Conservation (phyloP, 2,113 vertebrate genomes). For the Marcusenius ussheri region DNA sequence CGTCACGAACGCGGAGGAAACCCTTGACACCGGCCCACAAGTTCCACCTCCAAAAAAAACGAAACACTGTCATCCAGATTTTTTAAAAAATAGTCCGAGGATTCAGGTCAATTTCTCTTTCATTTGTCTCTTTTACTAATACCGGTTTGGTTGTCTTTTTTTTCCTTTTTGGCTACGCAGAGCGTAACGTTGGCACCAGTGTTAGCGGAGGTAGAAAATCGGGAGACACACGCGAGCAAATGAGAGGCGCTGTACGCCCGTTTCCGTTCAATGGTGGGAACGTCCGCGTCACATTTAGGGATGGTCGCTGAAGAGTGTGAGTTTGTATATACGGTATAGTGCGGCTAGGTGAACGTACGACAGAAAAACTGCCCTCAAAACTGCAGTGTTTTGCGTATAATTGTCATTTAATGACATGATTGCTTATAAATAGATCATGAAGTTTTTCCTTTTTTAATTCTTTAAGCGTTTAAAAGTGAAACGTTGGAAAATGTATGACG, state of each 20-base stretch:
- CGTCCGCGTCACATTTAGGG: background rate
- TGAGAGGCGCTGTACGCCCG: background rate
- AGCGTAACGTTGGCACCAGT: conserved; percentile 1
- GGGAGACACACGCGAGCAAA: background rate
- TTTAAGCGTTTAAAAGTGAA: background rate
- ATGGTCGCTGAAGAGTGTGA: background rate
- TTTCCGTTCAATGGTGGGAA: conserved; percentile 3
- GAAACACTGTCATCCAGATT: background rate
- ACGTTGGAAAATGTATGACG: background rate
- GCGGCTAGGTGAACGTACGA: background rate
- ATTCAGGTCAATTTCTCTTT: background rate
- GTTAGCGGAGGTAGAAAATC: background rate
- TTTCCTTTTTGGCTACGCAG: background rate
- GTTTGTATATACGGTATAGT: background rate
- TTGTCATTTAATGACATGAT: background rate
- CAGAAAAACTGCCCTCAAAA: background rate
- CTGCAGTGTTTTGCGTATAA: background rate
- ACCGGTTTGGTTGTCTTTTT: background rate
- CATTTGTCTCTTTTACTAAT: background rate
- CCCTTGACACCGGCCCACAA: conserved; percentile 7
- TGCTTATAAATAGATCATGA: background rate
- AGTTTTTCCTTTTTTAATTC: background rate
- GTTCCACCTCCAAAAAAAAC: background rate
- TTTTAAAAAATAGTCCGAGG: background rate
- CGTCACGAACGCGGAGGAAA: background rate